phyloP scores from a whole-genome alignment of 1,140 invertebrate genomes.

The Brachionus asplanchnoidis region DNA sequence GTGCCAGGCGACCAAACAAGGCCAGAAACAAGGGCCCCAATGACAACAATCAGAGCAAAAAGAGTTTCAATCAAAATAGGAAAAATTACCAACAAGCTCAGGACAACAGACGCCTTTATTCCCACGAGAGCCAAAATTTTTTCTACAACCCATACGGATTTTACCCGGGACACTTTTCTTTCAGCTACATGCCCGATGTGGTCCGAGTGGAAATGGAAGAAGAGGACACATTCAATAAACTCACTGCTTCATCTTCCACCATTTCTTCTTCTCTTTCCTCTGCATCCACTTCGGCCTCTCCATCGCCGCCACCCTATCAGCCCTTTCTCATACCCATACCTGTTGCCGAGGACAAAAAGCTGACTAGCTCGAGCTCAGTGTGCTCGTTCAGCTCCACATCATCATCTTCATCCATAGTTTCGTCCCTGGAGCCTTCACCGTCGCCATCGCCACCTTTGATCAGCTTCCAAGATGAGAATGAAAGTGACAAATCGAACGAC shows the following conservation, averaged over 20 bases:
- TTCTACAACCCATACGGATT: neutral
- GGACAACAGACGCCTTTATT: neutral
- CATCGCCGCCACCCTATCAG: neutral
- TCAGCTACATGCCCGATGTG: neutral
- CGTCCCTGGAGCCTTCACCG: neutral
- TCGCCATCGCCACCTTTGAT: slow-evolving; percentile 29
- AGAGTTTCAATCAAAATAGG: neutral
- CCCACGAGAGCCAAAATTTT: neutral
- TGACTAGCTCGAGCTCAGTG: neutral
- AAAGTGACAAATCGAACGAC: slow-evolving; percentile 11
- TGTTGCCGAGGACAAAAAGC: neutral
- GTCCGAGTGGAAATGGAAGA: neutral
- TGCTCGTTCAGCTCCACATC: slow-evolving; percentile 16
- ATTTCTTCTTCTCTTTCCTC: neutral
- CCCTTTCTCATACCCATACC: neutral
- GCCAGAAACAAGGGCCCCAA: neutral
- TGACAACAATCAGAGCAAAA: neutral
- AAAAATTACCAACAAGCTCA: neutral
- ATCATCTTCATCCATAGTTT: neutral
- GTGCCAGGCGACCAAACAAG: neutral
- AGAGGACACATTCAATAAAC: neutral
- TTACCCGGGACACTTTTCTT: neutral
- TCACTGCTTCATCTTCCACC: neutral
- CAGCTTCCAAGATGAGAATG: neutral
- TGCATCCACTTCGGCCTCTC: neutral